Conservation (phyloP, 2,888 invertebrate species). For the Scrobipalpa atriplicella region DNA sequence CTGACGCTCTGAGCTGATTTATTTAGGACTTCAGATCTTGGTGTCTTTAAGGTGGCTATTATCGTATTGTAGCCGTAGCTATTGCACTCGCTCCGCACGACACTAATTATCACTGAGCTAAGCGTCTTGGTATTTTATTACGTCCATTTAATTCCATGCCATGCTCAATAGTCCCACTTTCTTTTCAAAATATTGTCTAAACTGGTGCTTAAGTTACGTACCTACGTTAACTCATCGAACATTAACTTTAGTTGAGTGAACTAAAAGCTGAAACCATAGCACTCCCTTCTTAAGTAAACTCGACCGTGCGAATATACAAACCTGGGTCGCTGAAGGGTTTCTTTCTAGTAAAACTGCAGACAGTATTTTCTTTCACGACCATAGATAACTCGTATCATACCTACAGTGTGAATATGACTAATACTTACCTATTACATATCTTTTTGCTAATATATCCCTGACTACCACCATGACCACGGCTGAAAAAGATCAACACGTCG, state of each 20-base stretch:
- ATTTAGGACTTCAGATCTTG: constrained; percentile 55
- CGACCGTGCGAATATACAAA: neutral
- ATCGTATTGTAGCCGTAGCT: constrained; percentile 37
- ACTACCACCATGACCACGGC: too few species aligned
- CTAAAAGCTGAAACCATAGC: constrained; percentile 1
- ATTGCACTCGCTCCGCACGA: constrained; percentile 28
- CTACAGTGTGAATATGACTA: neutral
- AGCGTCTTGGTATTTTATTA: neutral
- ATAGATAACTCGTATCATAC: too few species aligned
- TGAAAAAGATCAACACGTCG: too few species aligned
- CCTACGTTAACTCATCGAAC: neutral
- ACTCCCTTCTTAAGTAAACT: neutral
- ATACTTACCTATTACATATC: too few species aligned
- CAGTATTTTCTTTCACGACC: neutral
- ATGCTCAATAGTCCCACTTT: neutral
- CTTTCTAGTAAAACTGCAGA: neutral
- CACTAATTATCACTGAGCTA: constrained; percentile 5
- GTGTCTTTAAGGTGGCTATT: neutral
- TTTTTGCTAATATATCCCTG: too few species aligned
- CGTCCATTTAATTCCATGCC: too few species aligned
- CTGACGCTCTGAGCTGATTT: constrained; percentile 58
- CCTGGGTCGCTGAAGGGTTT: constrained; percentile 13
- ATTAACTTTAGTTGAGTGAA: neutral
- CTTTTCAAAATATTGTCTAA: neutral
- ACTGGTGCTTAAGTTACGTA: neutral